These are phyloP conservation scores for Podarcis muralis DNA, from an alignment of 2,113 vertebrate species.

Conservation along the genomic window DNA sequence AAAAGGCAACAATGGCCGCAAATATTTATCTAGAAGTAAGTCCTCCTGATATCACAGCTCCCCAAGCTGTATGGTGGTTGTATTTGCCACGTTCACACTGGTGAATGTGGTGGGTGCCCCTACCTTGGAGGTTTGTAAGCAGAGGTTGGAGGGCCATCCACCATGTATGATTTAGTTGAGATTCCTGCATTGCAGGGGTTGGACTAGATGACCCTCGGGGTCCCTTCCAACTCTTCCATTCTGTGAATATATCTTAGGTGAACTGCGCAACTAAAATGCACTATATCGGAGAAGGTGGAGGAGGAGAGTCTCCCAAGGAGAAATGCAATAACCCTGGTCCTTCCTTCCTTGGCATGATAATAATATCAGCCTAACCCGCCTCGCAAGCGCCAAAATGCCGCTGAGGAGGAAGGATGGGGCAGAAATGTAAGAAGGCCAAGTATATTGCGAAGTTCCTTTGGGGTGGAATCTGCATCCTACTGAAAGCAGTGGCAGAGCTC, in stretches of 20 bases:
- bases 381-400: neutral
- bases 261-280: too few relatives aligned
- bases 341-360: neutral
- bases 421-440: neutral
- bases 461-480: too few relatives aligned
- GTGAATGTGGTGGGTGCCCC: too few relatives aligned
- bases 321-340: neutral
- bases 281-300: too few relatives aligned
- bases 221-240: too few relatives aligned
- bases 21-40: neutral
- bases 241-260: too few relatives aligned
- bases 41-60: neutral
- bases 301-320: neutral
- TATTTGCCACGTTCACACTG: neutral
- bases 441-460: neutral
- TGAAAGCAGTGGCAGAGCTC: neutral
- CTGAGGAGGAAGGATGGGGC: neutral
- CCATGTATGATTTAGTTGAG: too few relatives aligned
- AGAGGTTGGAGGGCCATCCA: too few relatives aligned
- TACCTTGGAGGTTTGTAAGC: too few relatives aligned
- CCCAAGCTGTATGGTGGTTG: neutral
- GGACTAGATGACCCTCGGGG: too few relatives aligned
- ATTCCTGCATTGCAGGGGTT: too few relatives aligned
- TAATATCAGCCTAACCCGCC: neutral
- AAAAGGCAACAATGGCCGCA: neutral